Conservation (phyloP, 2,113 vertebrate genomes). For the Engraulis encrasicolus region DNA sequence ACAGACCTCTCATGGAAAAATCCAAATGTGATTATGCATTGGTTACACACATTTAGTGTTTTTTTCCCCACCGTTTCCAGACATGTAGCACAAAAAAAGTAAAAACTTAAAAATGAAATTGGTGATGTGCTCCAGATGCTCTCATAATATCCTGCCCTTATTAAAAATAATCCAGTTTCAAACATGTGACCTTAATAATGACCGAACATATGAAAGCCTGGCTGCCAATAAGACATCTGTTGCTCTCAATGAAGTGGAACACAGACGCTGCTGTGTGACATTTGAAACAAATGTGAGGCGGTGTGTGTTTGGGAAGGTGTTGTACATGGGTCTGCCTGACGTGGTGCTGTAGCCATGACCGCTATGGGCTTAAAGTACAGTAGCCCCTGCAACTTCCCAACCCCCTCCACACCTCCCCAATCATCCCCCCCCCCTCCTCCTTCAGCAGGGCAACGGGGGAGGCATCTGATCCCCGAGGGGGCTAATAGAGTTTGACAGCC, state of each 20-base stretch:
- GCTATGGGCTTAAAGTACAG: no score
- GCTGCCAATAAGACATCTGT: background rate
- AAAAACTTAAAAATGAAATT: background rate
- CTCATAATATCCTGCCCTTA: no score
- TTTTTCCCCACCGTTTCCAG: background rate
- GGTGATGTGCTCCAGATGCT: no score
- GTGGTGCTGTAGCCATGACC: no score
- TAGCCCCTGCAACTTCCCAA: no score
- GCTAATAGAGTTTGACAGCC: conserved; percentile 51
- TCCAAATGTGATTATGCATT: background rate
- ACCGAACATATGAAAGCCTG: background rate
- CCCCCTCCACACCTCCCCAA: background rate
- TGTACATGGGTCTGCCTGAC: conserved; percentile 30
- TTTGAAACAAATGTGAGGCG: conserved; percentile 2
- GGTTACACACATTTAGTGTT: no score
- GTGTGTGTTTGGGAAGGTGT: background rate
- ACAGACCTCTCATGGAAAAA: conserved; percentile 25
- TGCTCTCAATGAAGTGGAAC: background rate
- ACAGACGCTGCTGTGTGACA: conserved; percentile 22
- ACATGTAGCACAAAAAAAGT: no score
- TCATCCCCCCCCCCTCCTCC: conserved; percentile 25
- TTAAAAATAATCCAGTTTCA: background rate
- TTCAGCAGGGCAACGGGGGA: conserved; percentile 55
- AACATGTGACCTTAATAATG: background rate
- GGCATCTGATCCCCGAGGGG: conserved; percentile 41